These are phyloP conservation scores for Toxonevra muliebris DNA, from an alignment of 2,888 invertebrate genomes.

Conservation along the genomic window DNA sequence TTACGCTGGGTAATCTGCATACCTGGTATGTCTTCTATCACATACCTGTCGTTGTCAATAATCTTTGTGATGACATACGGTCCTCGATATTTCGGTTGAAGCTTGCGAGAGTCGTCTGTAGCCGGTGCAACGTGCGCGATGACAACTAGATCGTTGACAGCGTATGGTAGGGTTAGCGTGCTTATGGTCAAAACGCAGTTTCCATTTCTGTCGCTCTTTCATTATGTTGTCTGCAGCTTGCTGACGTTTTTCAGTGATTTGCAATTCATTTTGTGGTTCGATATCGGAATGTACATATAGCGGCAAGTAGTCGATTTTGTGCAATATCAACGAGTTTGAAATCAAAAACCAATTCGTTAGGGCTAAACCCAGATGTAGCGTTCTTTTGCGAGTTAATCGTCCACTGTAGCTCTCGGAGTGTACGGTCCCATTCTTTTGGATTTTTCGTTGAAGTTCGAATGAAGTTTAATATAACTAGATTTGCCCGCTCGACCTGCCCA, in stretches of 20 bases:
- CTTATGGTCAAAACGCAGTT: slow-evolving; percentile 27
- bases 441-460: slow-evolving; percentile 24
- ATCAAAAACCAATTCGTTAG: slow-evolving; percentile 38
- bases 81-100: slow-evolving; percentile 35
- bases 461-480: slow-evolving; percentile 39
- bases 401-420: slow-evolving; percentile 29
- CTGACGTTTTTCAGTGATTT: slow-evolving; percentile 20
- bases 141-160: slow-evolving; percentile 29
- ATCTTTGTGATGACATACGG: slow-evolving; percentile 34
- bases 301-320: slow-evolving; percentile 21
- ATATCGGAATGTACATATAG: slow-evolving; percentile 25
- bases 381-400: slow-evolving; percentile 21
- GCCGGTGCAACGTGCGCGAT: slow-evolving; percentile 31
- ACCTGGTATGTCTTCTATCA: slow-evolving; percentile 38
- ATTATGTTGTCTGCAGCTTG: slow-evolving; percentile 24
- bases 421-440: slow-evolving; percentile 21
- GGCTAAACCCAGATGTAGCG: slow-evolving; percentile 26
- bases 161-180: slow-evolving; percentile 26
- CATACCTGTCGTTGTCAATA: slow-evolving; percentile 35
- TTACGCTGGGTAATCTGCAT: slow-evolving; percentile 29
- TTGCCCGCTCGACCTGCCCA: slow-evolving; percentile 38
- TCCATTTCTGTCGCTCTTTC: slow-evolving; percentile 33
- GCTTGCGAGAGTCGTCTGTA: slow-evolving; percentile 38
- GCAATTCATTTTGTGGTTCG: slow-evolving; percentile 12
- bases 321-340: slow-evolving; percentile 28